These are phyloP conservation scores for Enteromius viviparus DNA, from an alignment of 2,797 vertebrate genomes.

Conservation along the genomic window DNA sequence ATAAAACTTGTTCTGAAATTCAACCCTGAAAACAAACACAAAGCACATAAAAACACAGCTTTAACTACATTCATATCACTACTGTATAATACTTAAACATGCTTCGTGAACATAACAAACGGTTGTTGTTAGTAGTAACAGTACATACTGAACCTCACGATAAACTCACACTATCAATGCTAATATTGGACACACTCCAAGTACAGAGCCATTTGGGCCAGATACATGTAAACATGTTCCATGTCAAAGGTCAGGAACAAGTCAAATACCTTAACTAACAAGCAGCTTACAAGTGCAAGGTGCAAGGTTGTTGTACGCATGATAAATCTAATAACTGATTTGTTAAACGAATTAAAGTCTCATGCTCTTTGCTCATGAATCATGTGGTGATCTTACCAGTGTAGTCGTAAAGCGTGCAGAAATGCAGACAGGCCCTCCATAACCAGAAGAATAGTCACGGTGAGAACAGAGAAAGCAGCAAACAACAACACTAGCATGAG, in stretches of 20 bases:
- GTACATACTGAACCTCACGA: neutral
- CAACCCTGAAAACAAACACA: slow-evolving; percentile 58
- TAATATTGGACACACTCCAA: neutral
- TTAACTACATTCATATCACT: neutral
- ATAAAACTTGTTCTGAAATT: slow-evolving; percentile 70
- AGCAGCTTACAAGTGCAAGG: neutral
- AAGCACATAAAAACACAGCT: neutral
- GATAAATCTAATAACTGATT: neutral
- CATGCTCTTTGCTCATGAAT: neutral
- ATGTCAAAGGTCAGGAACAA: neutral
- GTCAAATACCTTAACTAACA: slow-evolving; percentile 2
- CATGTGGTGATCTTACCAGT: slow-evolving; percentile 57
- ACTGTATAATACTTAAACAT: neutral
- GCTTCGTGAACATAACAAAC: neutral
- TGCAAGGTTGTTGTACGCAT: neutral
- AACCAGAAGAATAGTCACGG: slow-evolving; percentile 59
- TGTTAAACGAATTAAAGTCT: neutral
- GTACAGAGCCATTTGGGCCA: neutral
- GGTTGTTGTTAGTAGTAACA: neutral
- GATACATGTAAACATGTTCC: neutral
- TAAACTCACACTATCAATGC: neutral
- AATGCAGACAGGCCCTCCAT: slow-evolving; percentile 69
- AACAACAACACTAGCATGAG: slow-evolving; percentile 53
- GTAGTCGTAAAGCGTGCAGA: slow-evolving; percentile 64
- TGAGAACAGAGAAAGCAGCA: slow-evolving; percentile 59